Base-by-base conservation (phyloP, 2,113 vertebrate genomes). In the Aepyceros melampus region DNA sequence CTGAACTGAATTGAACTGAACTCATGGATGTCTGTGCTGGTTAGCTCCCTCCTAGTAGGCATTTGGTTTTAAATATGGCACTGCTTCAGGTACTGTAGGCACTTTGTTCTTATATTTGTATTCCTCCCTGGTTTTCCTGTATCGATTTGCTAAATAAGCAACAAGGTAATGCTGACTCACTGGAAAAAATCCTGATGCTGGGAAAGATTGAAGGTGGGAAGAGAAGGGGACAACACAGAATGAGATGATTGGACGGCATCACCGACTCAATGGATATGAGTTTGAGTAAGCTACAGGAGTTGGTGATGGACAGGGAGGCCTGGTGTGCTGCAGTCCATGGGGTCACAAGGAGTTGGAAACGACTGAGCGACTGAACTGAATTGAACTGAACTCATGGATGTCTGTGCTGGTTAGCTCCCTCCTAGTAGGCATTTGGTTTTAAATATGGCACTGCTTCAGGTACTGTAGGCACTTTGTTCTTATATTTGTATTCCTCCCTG, bases 271-370 rank as follows among this genome's bases (percentile, higher is more conserved):
- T 67, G 64, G 64, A 36, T 17, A 21, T 11, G 33, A 67, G 4
- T 36, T 11, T 67, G 64, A 36, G 64, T 67, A 10, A 67, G 4
- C 2, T 36, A 16, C 33, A 21, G 33, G 8, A 67, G 16, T 10
- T 36, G 33, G 33, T 67, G 62, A 67, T 67, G 33, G 8, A 67
- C 64, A 36, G 2, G 17, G 64, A 67, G 9, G 64, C 64, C 64
- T 67, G n/a, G 33, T 0, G 1, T 36, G 1, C 4, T 71, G 17
- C 9, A 36, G 64, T 71, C 64, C n/a, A 21, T 6, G 64, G 17
- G n/a, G n/a, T 71, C 2, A 0, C 64, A 36, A 71, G 19, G 64
- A 21, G 64, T 11, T 0, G 2, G 64, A 71, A 4, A 10, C 1
- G 9, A 36, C 17, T 36, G 17, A 71, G 64, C 1, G 2, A 31